A percentile compares a stretch with the other conserved stretches of the same genome.
Conservation (phyloP, 1,140 invertebrate species). For the Ceratina japonica region DNA sequence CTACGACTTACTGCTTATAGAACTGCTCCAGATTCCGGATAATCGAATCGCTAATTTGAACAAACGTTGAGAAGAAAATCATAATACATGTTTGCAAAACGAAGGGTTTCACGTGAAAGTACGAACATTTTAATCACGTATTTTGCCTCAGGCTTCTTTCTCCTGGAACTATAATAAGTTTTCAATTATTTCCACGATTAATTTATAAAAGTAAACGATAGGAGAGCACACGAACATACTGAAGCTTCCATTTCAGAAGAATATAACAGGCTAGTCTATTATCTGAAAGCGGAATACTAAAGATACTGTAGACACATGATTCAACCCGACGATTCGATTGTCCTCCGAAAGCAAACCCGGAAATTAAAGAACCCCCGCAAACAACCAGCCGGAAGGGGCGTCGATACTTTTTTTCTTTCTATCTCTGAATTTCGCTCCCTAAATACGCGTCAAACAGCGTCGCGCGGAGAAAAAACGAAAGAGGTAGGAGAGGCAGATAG, state of each 20-base stretch:
- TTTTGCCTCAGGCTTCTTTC: no score
- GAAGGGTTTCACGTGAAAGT: no score
- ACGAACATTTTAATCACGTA: no score
- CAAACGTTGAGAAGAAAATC: no score
- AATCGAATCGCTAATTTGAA: no score
- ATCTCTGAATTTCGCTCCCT: neutral
- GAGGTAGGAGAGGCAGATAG: neutral
- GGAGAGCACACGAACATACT: neutral
- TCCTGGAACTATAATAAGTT: no score
- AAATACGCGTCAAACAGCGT: conserved; percentile 14
- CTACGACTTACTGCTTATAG: no score
- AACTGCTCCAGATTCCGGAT: no score
- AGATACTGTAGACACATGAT: neutral
- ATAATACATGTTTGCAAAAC: no score
- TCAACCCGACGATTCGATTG: neutral
- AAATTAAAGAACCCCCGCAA: conserved; percentile 25
- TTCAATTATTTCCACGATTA: no score
- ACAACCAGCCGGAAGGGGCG: conserved; percentile 13
- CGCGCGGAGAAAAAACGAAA: neutral
- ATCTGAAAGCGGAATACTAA: neutral
- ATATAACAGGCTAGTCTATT: neutral
- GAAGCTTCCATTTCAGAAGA: neutral
- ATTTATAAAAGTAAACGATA: no score
- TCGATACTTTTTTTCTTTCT: conserved; percentile 18
- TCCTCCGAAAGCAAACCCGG: conserved; percentile 15